Base-by-base conservation (phyloP, 2,113 vertebrate species). In the Mustela lutreola region DNA sequence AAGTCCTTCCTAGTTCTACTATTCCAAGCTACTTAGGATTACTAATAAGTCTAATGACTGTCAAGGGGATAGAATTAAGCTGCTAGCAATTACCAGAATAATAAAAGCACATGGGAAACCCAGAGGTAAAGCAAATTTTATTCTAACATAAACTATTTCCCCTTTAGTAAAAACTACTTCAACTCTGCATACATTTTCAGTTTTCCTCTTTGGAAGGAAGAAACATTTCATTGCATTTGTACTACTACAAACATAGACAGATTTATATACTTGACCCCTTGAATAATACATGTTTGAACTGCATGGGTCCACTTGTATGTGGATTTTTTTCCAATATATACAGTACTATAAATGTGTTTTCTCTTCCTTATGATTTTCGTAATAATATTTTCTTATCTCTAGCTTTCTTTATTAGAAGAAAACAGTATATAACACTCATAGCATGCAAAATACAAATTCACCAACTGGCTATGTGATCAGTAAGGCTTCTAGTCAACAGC, bases 131-230 rank as follows among this genome's bases (percentile, higher is more conserved):
- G 15, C 2, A 42, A 86, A 45, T 89, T 89, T 65, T 81, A 87
- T 78, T 92, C 1, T 45, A 82, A 62, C 5, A 73, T 10, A 81
- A 16, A 42, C 26, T 65, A 6, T 70, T 91, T 95, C 62, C 63
- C 21, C 93, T 91, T 73, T 1, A 62, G 50, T 14, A 80, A 76
- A 31, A 22, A 42, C 2, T 28, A 60, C 11, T 62, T 88, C 19
- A 81, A 60, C 14, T 42, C 78, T 91, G 48, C 6, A 78, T 60
- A 76, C 7, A 95, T 67, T 85, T 92, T 84, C 2, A 33, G 28
- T 53, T 21, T 14, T 81, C 39, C 63, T 94, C 60, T 95, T 81
- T 85, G 48, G 33, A 80, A 92, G 22, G 56, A 90, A 94, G 36
- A 89, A 96, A 92, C 39, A 56, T 65, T 91, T 80, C 60, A 91